These are phyloP conservation scores for Gallinago undulata DNA, from an alignment of 2,113 vertebrate species.

Conservation along the genomic window DNA sequence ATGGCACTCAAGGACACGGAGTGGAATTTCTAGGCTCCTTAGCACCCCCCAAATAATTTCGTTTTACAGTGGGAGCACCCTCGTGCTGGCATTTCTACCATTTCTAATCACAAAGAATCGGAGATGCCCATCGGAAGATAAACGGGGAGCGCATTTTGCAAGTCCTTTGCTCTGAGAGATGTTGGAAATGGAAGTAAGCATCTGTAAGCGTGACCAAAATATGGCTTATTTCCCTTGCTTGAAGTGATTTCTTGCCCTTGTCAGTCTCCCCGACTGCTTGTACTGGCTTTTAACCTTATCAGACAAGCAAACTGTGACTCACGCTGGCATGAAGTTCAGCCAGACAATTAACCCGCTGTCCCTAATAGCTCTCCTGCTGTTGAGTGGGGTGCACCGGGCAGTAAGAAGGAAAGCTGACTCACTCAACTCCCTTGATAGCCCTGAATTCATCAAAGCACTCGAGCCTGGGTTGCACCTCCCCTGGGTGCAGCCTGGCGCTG, in stretches of 20 bases:
- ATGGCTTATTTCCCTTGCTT: background rate
- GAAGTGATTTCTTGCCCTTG: background rate
- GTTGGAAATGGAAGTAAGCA: background rate
- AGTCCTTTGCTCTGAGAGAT: background rate
- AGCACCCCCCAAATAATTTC: background rate
- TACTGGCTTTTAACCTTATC: background rate
- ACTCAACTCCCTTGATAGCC: background rate
- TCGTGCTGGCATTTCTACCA: background rate
- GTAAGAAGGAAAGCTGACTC: background rate
- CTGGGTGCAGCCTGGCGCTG: background rate
- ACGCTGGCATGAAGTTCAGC: background rate
- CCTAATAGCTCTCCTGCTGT: background rate
- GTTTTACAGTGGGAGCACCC: background rate
- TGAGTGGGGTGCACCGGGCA: background rate
- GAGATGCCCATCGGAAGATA: background rate
- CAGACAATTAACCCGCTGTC: background rate
- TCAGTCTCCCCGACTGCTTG: background rate
- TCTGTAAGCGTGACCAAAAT: background rate
- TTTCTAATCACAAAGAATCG: accelerated
- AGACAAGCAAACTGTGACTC: background rate
- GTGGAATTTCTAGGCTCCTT: background rate
- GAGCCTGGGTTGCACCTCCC: background rate
- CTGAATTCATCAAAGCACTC: background rate
- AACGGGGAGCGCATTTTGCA: background rate
- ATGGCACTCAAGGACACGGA: background rate